These are phyloP conservation scores for Tricholauxania praeusta DNA, from an alignment of 2,888 invertebrate genomes.

Conservation along the genomic window DNA sequence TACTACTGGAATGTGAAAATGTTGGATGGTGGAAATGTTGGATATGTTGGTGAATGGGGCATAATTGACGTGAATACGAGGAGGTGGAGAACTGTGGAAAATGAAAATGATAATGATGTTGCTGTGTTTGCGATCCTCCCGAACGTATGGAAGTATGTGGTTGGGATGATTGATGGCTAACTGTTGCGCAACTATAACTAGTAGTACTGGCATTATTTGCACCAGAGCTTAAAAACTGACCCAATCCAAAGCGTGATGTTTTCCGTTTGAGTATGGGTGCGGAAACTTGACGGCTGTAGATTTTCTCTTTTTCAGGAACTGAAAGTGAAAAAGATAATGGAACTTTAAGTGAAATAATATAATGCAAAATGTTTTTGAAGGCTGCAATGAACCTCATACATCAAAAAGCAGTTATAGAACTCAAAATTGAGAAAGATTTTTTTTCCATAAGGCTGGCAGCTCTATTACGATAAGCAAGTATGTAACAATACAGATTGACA, in stretches of 20 bases:
- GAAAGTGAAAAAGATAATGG: not conserved
- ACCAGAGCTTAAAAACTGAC: conserved; percentile 78
- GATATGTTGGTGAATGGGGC: conserved; percentile 46
- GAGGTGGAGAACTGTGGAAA: conserved; percentile 46
- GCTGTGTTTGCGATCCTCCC: conserved; percentile 30
- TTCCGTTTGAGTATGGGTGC: conserved; percentile 95
- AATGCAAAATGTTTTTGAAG: too few relatives aligned
- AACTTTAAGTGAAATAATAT: too few relatives aligned
- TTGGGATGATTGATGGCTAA: conserved; percentile 59
- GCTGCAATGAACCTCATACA: too few relatives aligned
- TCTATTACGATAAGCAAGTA: too few relatives aligned
- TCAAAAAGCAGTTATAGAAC: too few relatives aligned
- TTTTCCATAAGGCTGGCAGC: too few relatives aligned
- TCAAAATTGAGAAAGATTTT: too few relatives aligned
- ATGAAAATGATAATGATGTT: conserved; percentile 41
- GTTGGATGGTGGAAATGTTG: conserved; percentile 41
- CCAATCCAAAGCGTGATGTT: conserved; percentile 91
- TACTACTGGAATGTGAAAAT: conserved; percentile 48
- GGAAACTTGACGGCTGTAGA: conserved; percentile 91
- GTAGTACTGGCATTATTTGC: conserved; percentile 62
- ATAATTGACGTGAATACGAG: conserved; percentile 42
- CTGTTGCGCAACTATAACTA: conserved; percentile 58
- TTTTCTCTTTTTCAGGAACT: conserved; percentile 82
- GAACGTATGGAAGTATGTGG: conserved; percentile 40
- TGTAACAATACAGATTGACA: too few relatives aligned